Base-by-base conservation (phyloP, 2,888 invertebrate species). In the Hoplodrina blanda region DNA sequence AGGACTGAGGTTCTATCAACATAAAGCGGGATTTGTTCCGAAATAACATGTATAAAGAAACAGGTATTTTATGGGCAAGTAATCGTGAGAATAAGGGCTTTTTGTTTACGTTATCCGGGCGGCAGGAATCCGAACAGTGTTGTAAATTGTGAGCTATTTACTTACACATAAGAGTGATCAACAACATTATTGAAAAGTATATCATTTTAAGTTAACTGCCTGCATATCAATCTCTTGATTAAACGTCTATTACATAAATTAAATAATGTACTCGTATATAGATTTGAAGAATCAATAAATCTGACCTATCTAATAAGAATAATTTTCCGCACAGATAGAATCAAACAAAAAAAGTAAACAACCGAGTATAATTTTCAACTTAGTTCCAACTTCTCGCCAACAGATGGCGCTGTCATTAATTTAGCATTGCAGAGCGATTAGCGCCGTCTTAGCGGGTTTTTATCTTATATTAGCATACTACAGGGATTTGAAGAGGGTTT, bases 21-120 rank as follows among this genome's bases (percentile, higher is more conserved):
- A 80, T 84, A 84, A 84, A 84, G 46, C 76, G 81, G 85, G 85
- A 80, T 84, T 84, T 77, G 80, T 64, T 56, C 52, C 30, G 53
- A 52, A 75, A 75, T 55, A 62, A 62, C 76, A 56, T 41, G 49
- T 56, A 46, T 53, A 68, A 68, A 46, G 44, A 55, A 63, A n/a
- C 46, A 67, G 62, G 19, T 54, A 15, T 60, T 55, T 66, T 33
- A 70, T 50, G 20, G 49, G 8, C 44, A 19, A 49, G 8, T 53
- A 25, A 49, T 49, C 55, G n/a, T 15, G 59, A 33, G n/a, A 41
- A n/a, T 56, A 37, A 13, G 30, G 46, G n/a, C 11, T 37, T n/a
- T 59, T 57, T 59, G 57, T 71, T 20, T 65, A 54, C 20, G 25
- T 52, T 46, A 64, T 55, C 20, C 37, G 56, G 64, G 64, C 15